Base-by-base conservation (phyloP, 2,113 vertebrate genomes). In the Tachysurus vachellii region DNA sequence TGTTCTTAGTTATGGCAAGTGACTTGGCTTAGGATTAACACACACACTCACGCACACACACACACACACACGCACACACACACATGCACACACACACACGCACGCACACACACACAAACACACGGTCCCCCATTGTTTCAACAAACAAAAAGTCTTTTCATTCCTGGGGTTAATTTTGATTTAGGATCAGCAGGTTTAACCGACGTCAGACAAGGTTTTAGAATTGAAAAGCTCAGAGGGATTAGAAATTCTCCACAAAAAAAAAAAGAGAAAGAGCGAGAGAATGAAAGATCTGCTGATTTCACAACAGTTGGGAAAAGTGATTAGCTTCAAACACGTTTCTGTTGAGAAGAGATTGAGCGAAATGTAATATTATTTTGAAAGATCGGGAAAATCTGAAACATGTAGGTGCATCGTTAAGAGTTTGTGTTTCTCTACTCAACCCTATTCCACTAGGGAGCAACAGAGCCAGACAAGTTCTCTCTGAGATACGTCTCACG, bases 11-110 rank as follows among this genome's bases (percentile, higher is more conserved):
- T 81, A 81, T 50, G 47, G 83, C 79, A 75, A 82, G 85, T 86
- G 94, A 95, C 94, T 94, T 47, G 87, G 94, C 93, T 94, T 94
- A 94, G 90, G 89, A 91, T 88, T 86, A 91, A 88, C 82, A 75
- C 59, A 87, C 64, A 81, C 80, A 57, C 73, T 87, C 53, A 82
- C 23, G 86, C 53, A 88, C 82, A 79, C 56, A 87, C 47, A 88
- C 80, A 75, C 56, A 87, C 57, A 77, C 79, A 57, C 61, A 87
- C 53, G 79, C 47, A 88, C 80, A 75, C 56, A 87, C 62, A 80
- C 79, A 56, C 66, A 88, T 44, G 79, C 21, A 85, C 47, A 88
- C 82, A 73, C 54, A 85, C 53, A 80, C 76, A 54, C 70, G 87
- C 50, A 81, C 19, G 85, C 50, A 86, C 59, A 23, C 82, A 83